Evolutionary conservation across 2,113 vertebrate genomes (phyloP), one percentile per base, ranked within the genome.

Genomic region (Tetraodon nigroviridis): DNA sequence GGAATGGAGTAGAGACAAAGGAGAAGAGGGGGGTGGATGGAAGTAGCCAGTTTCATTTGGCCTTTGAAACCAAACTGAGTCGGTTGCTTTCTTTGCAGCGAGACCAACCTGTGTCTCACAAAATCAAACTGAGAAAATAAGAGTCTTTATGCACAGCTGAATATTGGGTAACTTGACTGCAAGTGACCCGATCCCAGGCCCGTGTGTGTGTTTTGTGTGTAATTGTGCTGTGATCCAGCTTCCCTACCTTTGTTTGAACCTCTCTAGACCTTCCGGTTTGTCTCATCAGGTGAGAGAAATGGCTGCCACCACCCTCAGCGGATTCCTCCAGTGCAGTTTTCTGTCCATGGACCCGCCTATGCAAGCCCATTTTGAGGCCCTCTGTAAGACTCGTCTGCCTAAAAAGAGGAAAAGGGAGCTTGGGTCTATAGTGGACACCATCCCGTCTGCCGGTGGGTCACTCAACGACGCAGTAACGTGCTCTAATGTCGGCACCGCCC

Each of bases 241-340:
- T 7, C n/a, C 44, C 44, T 46, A 17, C 2, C 15, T n/a, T 46
- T n/a, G n/a, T 13, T 17, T 24, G 21, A 6, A 22, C 7, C 4
- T 37, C 58, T 10, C 8, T 16, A 53, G 20, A 5, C 21, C 17
- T 41, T 29, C 70, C 17, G 15, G 2, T 17, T 17, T 0, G 62
- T 48, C 29, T 54, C 75, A 7, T 0, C 40, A 99, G 96, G 95
- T 98, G 66, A 90, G 96, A 85, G 96, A 98, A 88, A 95, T 98
- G 94, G 96, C 96, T 1, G 95, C 96, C 58, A 99, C 95, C 20
- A 99, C 96, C 0, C 84, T 99, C 32, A 97, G 96, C 37, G 96
- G 96, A 53, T 91, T 99, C 53, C 86, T 99, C 11, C 96, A 99
- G 83, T 98, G 96, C 84, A 93, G 93, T 56, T 99, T 99, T 61